Conservation (phyloP, 1,140 invertebrate genomes). For the Brachionus calyciflorus region DNA sequence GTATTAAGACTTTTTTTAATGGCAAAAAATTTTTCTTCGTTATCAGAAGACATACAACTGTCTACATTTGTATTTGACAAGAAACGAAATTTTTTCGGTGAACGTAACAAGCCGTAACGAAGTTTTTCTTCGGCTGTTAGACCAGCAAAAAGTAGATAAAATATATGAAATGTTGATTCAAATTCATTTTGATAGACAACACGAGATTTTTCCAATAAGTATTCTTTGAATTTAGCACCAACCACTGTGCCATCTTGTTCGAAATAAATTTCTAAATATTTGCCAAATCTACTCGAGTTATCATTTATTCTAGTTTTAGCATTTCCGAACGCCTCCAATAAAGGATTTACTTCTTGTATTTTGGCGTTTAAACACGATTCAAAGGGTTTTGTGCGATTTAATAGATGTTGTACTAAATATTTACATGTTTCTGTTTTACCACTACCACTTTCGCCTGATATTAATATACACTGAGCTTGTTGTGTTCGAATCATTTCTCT, state of each 20-base stretch:
- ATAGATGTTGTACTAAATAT: conserved; percentile 66
- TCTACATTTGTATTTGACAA: conserved; percentile 40
- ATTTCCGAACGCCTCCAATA: conserved; percentile 68
- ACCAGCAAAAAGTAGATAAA: conserved; percentile 70
- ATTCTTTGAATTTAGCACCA: conserved; percentile 77
- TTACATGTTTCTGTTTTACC: conserved; percentile 88
- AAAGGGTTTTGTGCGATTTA: conserved; percentile 48
- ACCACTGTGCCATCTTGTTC: conserved; percentile 79
- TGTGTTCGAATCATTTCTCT: conserved; percentile 76
- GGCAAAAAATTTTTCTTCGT: conserved; percentile 20
- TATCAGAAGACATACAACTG: conserved; percentile 27
- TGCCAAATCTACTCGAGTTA: conserved; percentile 63
- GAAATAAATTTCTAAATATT: conserved; percentile 78
- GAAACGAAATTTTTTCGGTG: conserved; percentile 31
- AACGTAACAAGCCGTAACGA: conserved; percentile 16
- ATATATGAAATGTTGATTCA: conserved; percentile 56
- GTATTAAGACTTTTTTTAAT: conserved; percentile 37
- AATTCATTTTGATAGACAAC: conserved; percentile 76
- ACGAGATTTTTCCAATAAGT: conserved; percentile 76
- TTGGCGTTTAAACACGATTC: conserved; percentile 43
- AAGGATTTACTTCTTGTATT: conserved; percentile 46
- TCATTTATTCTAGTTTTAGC: conserved; percentile 74
- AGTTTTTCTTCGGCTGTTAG: conserved; percentile 79
- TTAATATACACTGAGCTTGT: conserved; percentile 80
- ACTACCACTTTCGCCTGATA: conserved; percentile 94